These are phyloP conservation scores for Cheumatopsyche charites DNA, from an alignment of 1,140 invertebrate genomes.

Conservation along the genomic window DNA sequence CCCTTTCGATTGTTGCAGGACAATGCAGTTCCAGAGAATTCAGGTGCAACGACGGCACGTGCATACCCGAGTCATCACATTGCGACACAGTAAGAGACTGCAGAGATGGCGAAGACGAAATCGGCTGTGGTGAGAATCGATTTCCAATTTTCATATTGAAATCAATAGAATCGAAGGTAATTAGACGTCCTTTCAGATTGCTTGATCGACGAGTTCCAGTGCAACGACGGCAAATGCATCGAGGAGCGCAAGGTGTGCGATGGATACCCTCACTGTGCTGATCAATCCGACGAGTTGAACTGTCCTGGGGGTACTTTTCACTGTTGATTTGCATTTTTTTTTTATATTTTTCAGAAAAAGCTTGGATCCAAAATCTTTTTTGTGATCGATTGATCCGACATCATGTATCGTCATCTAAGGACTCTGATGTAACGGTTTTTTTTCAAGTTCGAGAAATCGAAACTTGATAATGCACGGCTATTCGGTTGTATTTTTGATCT, in stretches of 20 bases:
- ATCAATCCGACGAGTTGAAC: conserved; percentile 79
- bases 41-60: conserved; percentile 68
- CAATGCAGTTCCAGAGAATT: conserved; percentile 56
- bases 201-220: conserved; percentile 53
- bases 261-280: conserved; percentile 72
- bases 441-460: too few species aligned
- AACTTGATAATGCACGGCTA: too few species aligned
- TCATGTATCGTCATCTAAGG: too few species aligned
- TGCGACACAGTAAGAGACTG: conserved; percentile 78
- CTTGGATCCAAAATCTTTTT: too few species aligned
- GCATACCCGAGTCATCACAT: conserved; percentile 63
- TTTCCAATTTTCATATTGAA: background rate
- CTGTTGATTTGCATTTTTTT: too few species aligned
- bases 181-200: conserved; percentile 50
- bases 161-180: background rate
- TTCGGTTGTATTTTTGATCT: too few species aligned
- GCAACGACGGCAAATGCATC: conserved; percentile 71
- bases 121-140: conserved; percentile 59
- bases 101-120: conserved; percentile 74
- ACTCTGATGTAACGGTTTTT: too few species aligned
- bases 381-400: too few species aligned
- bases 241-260: conserved; percentile 74
- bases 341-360: too few species aligned
- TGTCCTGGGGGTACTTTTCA: conserved; percentile 54
- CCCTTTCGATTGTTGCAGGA: background rate